Evolutionary conservation across 53 echinoderm and acorn worm genomes (phyloP), one percentile per base, ranked within the genome.

Genomic region (Patiria pectinifera): DNA sequence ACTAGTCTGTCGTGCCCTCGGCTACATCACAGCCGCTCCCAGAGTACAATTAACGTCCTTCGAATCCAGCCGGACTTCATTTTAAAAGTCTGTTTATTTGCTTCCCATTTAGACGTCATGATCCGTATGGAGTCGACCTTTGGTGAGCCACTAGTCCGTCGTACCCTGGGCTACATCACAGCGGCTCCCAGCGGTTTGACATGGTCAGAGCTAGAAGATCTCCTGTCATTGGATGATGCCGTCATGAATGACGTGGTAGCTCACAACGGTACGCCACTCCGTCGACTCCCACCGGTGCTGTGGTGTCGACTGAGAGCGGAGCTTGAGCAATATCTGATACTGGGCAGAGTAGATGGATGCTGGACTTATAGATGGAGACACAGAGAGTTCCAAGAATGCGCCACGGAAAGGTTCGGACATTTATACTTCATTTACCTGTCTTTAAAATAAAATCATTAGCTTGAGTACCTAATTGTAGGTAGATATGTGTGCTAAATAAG

Each of bases 111-210:
- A 97, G 97, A 91, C 16, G 82, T 94, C 13, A 82, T 96, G 62
- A 72, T 87, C 4, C 90, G 83, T 4, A 58, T 98, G 82, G 98
- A 98, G 83, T 61, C 91, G 11, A 83, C 83, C 45, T 92, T 94
- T 24, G 94, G 95, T 78, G 98, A 98, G 83, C 93, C 96, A 4
- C 61, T 97, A 45, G 96, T 96, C 0, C 49, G 95, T 6, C 84
- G 98, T 6, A 93, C 95, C 15, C 90, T 97, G 10, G 98, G 98
- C 24, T 98, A 96, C 92, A 77, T 98, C 48, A 98, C 98, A 2
- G 98, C 98, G 6, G 88, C 95, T 11, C 70, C 89, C 12, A 82
- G 74, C 66, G 98, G 98, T 8, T 75, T 98, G 45, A 85, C 94
- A 3, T 95, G 95, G 95, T 84, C 94, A 1, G 98, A 98, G 60